Base-by-base conservation (phyloP, 2,797 vertebrate genomes). In the Molossus molossus region DNA sequence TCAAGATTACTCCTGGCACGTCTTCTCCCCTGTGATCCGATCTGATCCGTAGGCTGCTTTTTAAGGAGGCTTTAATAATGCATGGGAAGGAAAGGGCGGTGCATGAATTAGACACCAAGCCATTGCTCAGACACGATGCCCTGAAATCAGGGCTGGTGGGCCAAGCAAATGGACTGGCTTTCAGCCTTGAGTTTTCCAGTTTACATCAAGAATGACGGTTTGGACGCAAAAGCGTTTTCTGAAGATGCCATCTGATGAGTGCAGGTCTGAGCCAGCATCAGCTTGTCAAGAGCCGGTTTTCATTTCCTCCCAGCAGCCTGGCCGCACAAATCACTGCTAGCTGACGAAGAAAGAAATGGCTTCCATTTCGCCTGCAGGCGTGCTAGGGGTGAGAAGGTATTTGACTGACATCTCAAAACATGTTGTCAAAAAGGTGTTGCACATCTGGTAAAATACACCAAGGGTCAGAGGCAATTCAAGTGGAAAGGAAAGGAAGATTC, bases 11-110 rank as follows among this genome's bases (percentile, higher is more conserved):
- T 87, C 75, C 83, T 79, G 84, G 65, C 83, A 45, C 5, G 0
- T 73, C 65, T 91, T 88, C 79, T 96, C 88, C 79, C 77, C 77
- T 64, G 40, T 65, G 70, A 95, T 94, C 70, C 29, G 10, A 75
- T 77, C 25, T 65, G 75, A 95, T 93, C 72, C 12, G 21, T 21
- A 12, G 75, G 65, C 91, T 76, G 94, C 94, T 89, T 95, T 96
- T 94, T 67, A 79, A 95, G 83, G 94, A 89, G 57, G 57, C 11
- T 95, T 97, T 97, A 97, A 97, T 97, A 96, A 97, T 97, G 95
- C 95, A 97, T 83, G 33, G 64, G 70, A 70, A 85, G 69, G 72
- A 87, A 77, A 81, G 80, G 60, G 85, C 1, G 0, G 93, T 45
- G 27, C 77, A 85, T 75, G 89, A 94, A 97, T 97, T 94, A 95